phyloP scores from a whole-genome alignment of 2,113 vertebrate genomes.

The Planiliza haematocheilus region DNA sequence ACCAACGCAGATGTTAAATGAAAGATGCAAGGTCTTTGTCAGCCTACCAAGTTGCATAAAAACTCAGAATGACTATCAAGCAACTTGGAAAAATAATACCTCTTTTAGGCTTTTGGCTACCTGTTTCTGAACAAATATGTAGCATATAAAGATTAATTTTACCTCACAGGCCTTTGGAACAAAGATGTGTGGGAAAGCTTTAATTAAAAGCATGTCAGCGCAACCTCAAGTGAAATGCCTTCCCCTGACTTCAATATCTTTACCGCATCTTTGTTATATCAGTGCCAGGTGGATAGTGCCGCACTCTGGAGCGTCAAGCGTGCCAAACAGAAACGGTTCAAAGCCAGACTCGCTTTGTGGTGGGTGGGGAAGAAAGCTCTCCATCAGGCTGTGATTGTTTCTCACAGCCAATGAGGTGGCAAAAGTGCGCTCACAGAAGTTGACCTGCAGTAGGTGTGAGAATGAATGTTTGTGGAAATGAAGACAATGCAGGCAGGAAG shows the following conservation, averaged over 20 bases:
- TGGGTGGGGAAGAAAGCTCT: constrained; percentile 52
- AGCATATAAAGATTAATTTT: constrained; percentile 72
- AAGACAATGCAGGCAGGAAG: neutral
- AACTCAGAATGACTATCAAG: constrained; percentile 87
- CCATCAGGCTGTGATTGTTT: constrained; percentile 47
- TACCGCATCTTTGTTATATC: constrained; percentile 85
- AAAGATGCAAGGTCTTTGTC: neutral
- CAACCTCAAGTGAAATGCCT: constrained; percentile 90
- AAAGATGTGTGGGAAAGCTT: constrained; percentile 91
- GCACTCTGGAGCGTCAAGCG: constrained; percentile 81
- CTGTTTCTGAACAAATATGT: constrained; percentile 12
- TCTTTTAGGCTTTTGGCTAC: constrained; percentile 72
- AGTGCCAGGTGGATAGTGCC: constrained; percentile 67
- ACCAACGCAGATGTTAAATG: neutral
- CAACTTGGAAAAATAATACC: constrained; percentile 77
- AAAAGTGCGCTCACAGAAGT: constrained; percentile 13
- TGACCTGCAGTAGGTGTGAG: neutral
- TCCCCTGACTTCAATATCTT: constrained; percentile 87
- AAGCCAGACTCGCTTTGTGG: constrained; percentile 71
- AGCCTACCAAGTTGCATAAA: constrained; percentile 83
- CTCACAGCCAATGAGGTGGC: constrained; percentile 36
- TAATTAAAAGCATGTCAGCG: constrained; percentile 98
- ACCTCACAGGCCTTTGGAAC: constrained; percentile 62
- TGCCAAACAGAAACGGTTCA: constrained; percentile 85
- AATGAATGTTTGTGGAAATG: constrained; percentile 27